Evolutionary conservation across 1,140 invertebrate species (phyloP).

Genomic region (Hesperophylax magnus): DNA sequence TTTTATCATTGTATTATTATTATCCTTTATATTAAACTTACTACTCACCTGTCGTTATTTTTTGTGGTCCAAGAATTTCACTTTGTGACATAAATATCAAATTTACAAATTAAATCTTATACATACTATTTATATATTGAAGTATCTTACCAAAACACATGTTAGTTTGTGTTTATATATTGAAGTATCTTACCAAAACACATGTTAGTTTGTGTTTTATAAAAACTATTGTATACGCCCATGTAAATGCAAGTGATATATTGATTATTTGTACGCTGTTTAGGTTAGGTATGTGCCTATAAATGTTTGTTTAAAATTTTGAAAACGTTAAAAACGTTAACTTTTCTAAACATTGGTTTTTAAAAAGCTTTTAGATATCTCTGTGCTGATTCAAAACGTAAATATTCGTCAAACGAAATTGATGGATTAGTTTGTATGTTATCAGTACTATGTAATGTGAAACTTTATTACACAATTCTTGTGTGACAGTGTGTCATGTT

Average conservation of each 20-base stretch:
- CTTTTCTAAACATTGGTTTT: not conserved
- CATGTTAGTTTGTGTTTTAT: slow-evolving; percentile 21
- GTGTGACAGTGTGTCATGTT: not conserved
- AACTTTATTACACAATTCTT: too few relatives aligned
- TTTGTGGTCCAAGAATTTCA: slow-evolving; percentile 55
- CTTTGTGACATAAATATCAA: slow-evolving; percentile 50
- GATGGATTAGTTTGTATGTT: too few relatives aligned
- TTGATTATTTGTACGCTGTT: slow-evolving; percentile 36
- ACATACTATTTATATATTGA: slow-evolving; percentile 51
- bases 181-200: slow-evolving; percentile 20
- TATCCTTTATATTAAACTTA: slow-evolving; percentile 44
- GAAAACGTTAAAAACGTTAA: too few relatives aligned
- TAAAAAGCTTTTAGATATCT: slow-evolving; percentile 4
- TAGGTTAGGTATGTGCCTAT: slow-evolving; percentile 37
- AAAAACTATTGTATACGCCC: slow-evolving; percentile 56
- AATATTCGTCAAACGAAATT: too few relatives aligned
- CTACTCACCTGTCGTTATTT: slow-evolving; percentile 55
- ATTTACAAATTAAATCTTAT: slow-evolving; percentile 47
- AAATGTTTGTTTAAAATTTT: slow-evolving; percentile 14
- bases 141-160: slow-evolving; percentile 29
- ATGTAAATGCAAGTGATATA: slow-evolving; percentile 39
- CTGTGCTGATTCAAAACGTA: not conserved
- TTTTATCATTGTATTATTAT: slow-evolving; percentile 44
- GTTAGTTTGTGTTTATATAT: too few relatives aligned
- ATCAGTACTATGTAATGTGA: too few relatives aligned